These are phyloP conservation scores for Thryonomys swinderianus DNA, from an alignment of 2,113 vertebrate species.

Conservation along the genomic window DNA sequence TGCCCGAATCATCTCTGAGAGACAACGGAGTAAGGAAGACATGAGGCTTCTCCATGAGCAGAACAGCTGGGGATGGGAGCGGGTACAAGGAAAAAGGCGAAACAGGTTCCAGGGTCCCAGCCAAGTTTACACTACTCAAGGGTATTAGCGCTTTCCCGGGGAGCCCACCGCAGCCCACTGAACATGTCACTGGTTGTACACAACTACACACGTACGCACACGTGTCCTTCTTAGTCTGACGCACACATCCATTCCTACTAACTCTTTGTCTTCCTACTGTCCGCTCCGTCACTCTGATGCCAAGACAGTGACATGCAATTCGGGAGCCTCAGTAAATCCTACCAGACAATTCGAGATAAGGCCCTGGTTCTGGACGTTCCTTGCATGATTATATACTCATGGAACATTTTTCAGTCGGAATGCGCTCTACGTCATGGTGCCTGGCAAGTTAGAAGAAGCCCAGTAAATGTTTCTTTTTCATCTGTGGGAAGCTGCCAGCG, in stretches of 20 bases:
- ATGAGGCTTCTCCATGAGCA: not conserved
- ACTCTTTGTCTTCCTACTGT: not conserved
- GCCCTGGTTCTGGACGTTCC: constrained; percentile 50
- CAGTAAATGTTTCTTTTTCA: constrained; percentile 44
- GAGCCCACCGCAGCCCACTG: not conserved
- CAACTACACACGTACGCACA: fast-evolving
- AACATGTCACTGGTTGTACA: not conserved
- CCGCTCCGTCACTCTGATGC: not conserved
- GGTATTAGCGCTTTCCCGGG: not conserved
- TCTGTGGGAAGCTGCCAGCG: constrained; percentile 47
- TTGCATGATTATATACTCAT: constrained; percentile 61
- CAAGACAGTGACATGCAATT: not conserved
- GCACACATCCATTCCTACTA: not conserved
- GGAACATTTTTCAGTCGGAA: constrained; percentile 58
- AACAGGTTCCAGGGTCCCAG: not conserved
- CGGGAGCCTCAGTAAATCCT: constrained; percentile 23
- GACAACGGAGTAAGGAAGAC: not conserved
- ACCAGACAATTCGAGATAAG: constrained; percentile 54
- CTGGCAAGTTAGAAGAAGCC: constrained; percentile 50
- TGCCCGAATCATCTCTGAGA: not conserved
- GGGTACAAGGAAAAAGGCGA: not conserved
- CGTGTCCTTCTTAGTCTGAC: not conserved
- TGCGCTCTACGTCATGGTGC: constrained; percentile 55
- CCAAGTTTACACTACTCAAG: not conserved
- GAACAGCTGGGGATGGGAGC: not conserved